Evolutionary conservation across 2,888 invertebrate species (phyloP), one percentile per base, ranked within the genome.

Genomic region (Cenopis cana): DNA sequence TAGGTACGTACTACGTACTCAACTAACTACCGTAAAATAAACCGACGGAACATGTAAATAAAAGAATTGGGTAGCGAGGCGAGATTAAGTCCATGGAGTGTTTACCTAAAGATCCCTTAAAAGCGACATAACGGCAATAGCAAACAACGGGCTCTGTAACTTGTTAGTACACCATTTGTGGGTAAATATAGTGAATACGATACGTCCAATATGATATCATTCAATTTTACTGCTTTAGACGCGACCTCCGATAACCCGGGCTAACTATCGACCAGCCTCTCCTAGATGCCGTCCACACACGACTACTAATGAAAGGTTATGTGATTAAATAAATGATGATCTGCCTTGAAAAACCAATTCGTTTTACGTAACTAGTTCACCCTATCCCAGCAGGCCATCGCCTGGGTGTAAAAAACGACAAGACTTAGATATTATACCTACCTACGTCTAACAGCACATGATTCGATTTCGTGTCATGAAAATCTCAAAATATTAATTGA

Each of bases 171-270:
- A 84, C 85, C 84, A 89, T 89, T 90, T 91, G 89, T 89, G 89
- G 81, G 88, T 89, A 89, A 89, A 90, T 88, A 90, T 86, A 88
- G 87, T 85, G 83, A 85, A 88, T 85, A 88, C 85, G 85, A 87
- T 86, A 87, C 85, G 85, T 86, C 86, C 85, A 89, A 88, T 87
- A 85, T 78, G 90, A 90, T 93, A 93, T 92, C 91, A 89, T 93
- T 93, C 88, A 92, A 93, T 92, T 90, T 91, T 91, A 92, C 90
- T 91, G 91, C 92, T 92, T 90, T 89, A 88, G 89, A 89, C 88
- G 84, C 86, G 92, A 91, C 91, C 92, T 79, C 73, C 78, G 92
- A 93, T 93, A 93, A 93, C 93, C 93, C 89, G 80, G 69, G 81
- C 83, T 82, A 87, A 87, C 88, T 87, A 87, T 87, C 89, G 85